Base-by-base conservation (phyloP, 2,113 vertebrate genomes). In the Saguinus midas region DNA sequence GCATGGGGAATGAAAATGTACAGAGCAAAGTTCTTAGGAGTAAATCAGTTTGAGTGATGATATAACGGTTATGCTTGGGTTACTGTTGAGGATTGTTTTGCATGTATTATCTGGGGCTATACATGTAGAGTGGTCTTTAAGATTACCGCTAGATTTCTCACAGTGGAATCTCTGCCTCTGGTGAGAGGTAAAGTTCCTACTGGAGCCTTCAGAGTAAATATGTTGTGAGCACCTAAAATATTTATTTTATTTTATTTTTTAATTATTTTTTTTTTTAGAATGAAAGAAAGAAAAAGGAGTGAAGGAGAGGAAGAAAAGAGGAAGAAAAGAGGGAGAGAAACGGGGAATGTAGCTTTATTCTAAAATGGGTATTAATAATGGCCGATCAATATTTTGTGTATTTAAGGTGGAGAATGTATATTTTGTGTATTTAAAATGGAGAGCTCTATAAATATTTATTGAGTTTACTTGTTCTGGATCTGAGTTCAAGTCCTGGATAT, bases 41-140 rank as follows among this genome's bases (percentile, higher is more conserved):
- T 52, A 93, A 89, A 72, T 94, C 61, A 55, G 75, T 40, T 87
- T 97, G 87, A 96, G 40, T 37, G 55, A 82, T n/a, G 87, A 96
- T 52, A 21, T 70, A 61, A 91, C 94, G 79, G 68, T 83, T 89
- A 58, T 61, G 79, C 40, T 82, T 89, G 89, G 14, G 73, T 75
- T 79, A 75, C 83, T 37, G 12, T 2, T 37, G 94, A 89, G 87
- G 75, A 50, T 83, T 95, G 66, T 83, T 97, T 72, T 8, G 32
- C 13, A 2, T 66, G 58, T 37, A 64, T 93, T 87, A 91, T 87
- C 58, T 91, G 86, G 70, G 93, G 52, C 85, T 43, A 0, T 87
- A 72, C 75, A 52, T 68, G 43, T 52, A 89, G 92, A 96, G 80
- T 87, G 64, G 57, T 85, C 21, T 97, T 72, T 92, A 91, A 72